phyloP scores from a whole-genome alignment of 1,140 invertebrate genomes.

The Copidosoma floridanum region DNA sequence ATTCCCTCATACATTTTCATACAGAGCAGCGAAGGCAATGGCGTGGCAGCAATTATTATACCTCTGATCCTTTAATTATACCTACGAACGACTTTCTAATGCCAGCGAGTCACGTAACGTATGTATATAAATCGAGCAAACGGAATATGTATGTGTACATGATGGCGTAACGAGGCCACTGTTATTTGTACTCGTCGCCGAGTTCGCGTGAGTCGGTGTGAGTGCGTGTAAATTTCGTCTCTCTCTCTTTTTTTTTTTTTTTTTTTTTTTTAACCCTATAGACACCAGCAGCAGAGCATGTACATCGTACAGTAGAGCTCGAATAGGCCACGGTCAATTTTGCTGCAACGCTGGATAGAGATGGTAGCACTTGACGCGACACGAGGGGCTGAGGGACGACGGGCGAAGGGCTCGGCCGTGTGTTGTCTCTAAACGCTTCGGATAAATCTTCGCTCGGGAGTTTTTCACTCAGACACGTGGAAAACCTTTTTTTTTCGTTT shows the following conservation, averaged over 20 bases:
- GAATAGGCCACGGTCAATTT: background rate
- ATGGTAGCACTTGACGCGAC: too few relatives aligned
- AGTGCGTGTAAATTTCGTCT: too few relatives aligned
- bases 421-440: background rate
- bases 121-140: too few relatives aligned
- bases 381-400: too few relatives aligned
- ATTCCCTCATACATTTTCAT: too few relatives aligned
- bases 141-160: background rate
- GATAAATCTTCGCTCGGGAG: constrained; percentile 4
- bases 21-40: too few relatives aligned
- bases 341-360: background rate
- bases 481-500: constrained; percentile 7
- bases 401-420: too few relatives aligned
- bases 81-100: background rate
- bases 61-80: constrained; percentile 11
- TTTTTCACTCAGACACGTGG: constrained; percentile 4
- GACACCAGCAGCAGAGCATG: background rate
- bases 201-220: too few relatives aligned
- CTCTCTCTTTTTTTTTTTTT: too few relatives aligned
- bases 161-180: background rate
- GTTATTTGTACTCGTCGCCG: constrained; percentile 1
- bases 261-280: background rate
- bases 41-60: too few relatives aligned
- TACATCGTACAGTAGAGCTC: background rate
- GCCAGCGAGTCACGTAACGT: background rate